Conservation (phyloP, 1,140 invertebrate genomes). For the Listronotus bonariensis region DNA sequence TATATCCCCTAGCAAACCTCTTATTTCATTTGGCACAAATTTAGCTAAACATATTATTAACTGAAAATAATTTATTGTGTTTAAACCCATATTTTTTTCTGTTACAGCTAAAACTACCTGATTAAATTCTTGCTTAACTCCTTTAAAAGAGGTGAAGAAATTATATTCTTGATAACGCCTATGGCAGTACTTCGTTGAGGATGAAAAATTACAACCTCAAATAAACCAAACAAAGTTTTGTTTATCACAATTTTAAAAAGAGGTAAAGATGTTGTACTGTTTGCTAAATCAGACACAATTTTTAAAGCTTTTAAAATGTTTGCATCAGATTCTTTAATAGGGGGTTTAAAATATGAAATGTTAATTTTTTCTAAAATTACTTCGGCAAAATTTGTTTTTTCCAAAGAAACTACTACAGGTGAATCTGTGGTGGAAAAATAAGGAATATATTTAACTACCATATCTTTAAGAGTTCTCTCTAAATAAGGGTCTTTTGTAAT, state of each 20-base stretch:
- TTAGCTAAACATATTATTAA: slow-evolving; percentile 45
- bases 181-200: slow-evolving; percentile 44
- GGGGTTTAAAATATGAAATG: slow-evolving; percentile 44
- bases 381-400: slow-evolving; percentile 24
- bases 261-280: slow-evolving; percentile 30
- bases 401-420: slow-evolving; percentile 42
- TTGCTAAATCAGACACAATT: slow-evolving; percentile 42
- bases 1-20: slow-evolving; percentile 38
- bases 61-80: slow-evolving; percentile 50
- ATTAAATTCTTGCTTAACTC: slow-evolving; percentile 38
- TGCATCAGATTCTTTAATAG: slow-evolving; percentile 41
- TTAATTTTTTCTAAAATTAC: slow-evolving; percentile 48
- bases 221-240: slow-evolving; percentile 45
- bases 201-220: slow-evolving; percentile 49
- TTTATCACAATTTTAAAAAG: slow-evolving; percentile 38
- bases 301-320: slow-evolving; percentile 48
- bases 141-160: slow-evolving; percentile 31
- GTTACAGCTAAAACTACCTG: slow-evolving; percentile 36
- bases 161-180: slow-evolving; percentile 40
- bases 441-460: slow-evolving; percentile 48
- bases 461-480: slow-evolving; percentile 47
- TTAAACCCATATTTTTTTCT: slow-evolving; percentile 50
- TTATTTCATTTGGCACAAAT: slow-evolving; percentile 44
- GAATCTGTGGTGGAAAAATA: slow-evolving; percentile 46
- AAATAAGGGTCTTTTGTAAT: slow-evolving; percentile 46